Evolutionary conservation across 2,888 invertebrate species (phyloP).

Genomic region (Rhabditoides inermis): DNA sequence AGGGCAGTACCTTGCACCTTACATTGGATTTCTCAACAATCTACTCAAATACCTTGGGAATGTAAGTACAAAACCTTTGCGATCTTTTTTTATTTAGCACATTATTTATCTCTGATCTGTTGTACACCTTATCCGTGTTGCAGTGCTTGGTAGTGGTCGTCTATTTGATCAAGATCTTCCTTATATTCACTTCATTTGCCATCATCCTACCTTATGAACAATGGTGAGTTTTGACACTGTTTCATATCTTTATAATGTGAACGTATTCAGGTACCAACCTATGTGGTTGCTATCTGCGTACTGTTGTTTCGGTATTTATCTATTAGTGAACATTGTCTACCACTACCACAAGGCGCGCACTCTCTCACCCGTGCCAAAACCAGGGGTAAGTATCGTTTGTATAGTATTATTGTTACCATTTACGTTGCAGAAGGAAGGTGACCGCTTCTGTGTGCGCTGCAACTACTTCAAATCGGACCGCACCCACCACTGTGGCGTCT

Average conservation of each 20-base stretch:
- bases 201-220: constrained; percentile 38
- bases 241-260: neutral
- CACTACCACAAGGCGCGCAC: constrained; percentile 35
- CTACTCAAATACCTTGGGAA: too few relatives aligned
- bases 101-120: too few relatives aligned
- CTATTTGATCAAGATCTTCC: constrained; percentile 21
- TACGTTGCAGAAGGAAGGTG: constrained; percentile 24
- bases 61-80: too few relatives aligned
- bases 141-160: constrained; percentile 31
- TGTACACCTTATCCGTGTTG: constrained; percentile 8
- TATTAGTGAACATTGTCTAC: constrained; percentile 27
- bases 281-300: constrained; percentile 13
- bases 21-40: too few relatives aligned
- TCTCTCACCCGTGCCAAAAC: constrained; percentile 19
- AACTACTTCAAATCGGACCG: constrained; percentile 26
- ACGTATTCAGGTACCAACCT: constrained; percentile 27
- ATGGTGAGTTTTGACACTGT: constrained; percentile 13
- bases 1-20: too few relatives aligned
- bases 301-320: constrained; percentile 15
- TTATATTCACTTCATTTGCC: constrained; percentile 24
- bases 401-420: neutral
- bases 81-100: too few relatives aligned
- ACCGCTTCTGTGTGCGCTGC: constrained; percentile 25
- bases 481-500: constrained; percentile 33
- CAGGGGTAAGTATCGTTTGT: constrained; percentile 17